Conservation (phyloP, 1,140 invertebrate genomes). For the Plectrocnemia conspersa region DNA sequence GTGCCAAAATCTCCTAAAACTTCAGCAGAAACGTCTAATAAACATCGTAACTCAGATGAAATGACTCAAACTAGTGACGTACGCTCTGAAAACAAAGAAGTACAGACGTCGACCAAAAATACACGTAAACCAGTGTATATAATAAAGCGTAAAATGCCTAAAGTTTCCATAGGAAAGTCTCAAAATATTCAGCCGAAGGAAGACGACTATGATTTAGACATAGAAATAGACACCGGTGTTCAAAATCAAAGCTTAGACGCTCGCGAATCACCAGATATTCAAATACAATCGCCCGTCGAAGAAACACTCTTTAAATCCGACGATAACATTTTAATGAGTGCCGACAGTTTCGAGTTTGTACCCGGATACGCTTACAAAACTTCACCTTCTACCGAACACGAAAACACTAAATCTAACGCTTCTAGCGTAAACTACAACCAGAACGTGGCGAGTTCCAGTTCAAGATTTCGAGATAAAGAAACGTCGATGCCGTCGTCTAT, state of each 20-base stretch:
- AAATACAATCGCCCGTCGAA: constrained; percentile 1
- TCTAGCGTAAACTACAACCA: too few species aligned
- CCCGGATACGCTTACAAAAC: constrained; percentile 47
- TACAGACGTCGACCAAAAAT: constrained; percentile 43
- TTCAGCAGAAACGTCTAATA: background rate
- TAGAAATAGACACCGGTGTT: constrained; percentile 19
- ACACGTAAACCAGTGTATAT: constrained; percentile 15
- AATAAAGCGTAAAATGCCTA: background rate
- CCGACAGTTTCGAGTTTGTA: constrained; percentile 52
- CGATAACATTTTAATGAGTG: constrained; percentile 43
- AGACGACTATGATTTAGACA: constrained; percentile 23
- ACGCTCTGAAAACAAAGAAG: constrained; percentile 40
- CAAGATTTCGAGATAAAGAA: background rate
- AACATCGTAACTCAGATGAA: background rate
- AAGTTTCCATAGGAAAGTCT: constrained; percentile 1
- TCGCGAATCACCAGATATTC: background rate
- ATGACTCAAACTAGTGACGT: background rate
- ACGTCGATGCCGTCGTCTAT: constrained; percentile 35
- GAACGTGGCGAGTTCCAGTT: constrained; percentile 10
- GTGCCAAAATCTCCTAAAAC: background rate
- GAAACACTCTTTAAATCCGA: constrained; percentile 12
- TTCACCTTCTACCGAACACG: background rate
- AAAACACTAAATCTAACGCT: too few species aligned
- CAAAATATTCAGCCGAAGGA: constrained; percentile 17
- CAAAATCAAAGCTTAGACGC: background rate